Percentiles rank a stretch among this genome's conserved stretches.
These are phyloP conservation scores for Calosoma granatense DNA, from an alignment of 1,140 invertebrate genomes.

Conservation along the genomic window DNA sequence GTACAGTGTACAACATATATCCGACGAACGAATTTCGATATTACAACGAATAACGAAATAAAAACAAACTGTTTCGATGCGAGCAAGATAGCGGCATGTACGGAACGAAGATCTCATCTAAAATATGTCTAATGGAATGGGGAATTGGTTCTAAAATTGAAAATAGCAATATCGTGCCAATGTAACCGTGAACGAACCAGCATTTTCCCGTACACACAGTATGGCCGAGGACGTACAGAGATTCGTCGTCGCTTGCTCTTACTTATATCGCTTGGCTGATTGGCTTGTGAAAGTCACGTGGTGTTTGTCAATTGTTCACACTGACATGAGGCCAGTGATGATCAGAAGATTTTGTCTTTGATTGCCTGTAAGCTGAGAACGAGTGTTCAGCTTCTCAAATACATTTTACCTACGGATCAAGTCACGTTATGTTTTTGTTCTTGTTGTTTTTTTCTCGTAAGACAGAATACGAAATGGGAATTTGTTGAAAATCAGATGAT, in stretches of 20 bases:
- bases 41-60: conserved; percentile 11
- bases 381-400: too few relatives aligned
- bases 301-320: too few relatives aligned
- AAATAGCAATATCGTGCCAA: conserved; percentile 2
- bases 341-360: too few relatives aligned
- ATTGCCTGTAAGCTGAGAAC: too few relatives aligned
- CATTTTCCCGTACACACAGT: neutral
- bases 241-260: neutral
- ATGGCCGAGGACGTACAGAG: neutral
- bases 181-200: neutral
- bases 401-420: too few relatives aligned
- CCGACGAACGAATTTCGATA: conserved; percentile 10
- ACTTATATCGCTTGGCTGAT: too few relatives aligned
- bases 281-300: too few relatives aligned
- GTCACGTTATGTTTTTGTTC: too few relatives aligned
- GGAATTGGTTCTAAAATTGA: conserved; percentile 7
- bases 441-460: too few relatives aligned
- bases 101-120: neutral
- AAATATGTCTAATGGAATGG: conserved; percentile 8
- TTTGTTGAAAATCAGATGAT: too few relatives aligned
- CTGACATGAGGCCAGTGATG: too few relatives aligned
- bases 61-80: conserved; percentile 8
- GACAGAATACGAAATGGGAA: too few relatives aligned
- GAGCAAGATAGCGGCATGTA: neutral
- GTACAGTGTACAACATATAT: neutral